These are phyloP conservation scores for Eristalinus sepulchralis DNA, from an alignment of 2,888 invertebrate genomes.

Conservation along the genomic window DNA sequence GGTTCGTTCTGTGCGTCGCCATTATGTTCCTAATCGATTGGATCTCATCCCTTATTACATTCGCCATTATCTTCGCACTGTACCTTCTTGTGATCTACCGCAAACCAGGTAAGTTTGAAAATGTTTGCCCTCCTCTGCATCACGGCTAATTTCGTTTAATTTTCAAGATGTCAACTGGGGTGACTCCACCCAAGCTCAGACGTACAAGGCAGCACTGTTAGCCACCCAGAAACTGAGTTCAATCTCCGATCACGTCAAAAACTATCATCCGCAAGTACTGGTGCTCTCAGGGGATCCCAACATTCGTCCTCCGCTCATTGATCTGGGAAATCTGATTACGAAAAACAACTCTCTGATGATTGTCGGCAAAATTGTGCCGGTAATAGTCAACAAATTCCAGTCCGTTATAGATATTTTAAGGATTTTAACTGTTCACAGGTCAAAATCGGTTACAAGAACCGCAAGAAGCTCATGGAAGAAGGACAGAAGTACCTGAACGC, in stretches of 20 bases:
- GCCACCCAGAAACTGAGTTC: constrained; percentile 90
- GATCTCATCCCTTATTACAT: constrained; percentile 95
- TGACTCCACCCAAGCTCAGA: constrained; percentile 97
- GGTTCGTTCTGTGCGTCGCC: constrained; percentile 90
- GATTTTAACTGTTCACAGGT: constrained; percentile 79
- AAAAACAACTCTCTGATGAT: constrained; percentile 95
- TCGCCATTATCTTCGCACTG: constrained; percentile 92
- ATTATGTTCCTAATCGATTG: constrained; percentile 98
- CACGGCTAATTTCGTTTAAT: not conserved
- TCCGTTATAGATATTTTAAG: not conserved
- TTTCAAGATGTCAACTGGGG: constrained; percentile 96
- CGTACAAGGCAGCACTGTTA: constrained; percentile 94
- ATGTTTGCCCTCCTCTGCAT: not conserved
- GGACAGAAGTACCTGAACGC: constrained; percentile 91
- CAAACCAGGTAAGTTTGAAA: constrained; percentile 87
- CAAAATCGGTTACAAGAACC: constrained; percentile 85
- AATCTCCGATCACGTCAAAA: constrained; percentile 98
- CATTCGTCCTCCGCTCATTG: constrained; percentile 92
- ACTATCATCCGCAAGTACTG: constrained; percentile 95
- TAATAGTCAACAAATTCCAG: constrained; percentile 79
- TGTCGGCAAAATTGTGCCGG: constrained; percentile 92
- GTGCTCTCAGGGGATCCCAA: constrained; percentile 93
- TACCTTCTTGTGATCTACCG: constrained; percentile 96
- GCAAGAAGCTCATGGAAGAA: constrained; percentile 83
- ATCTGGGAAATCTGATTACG: constrained; percentile 94